Base-by-base conservation (phyloP, 2,888 invertebrate species). In the Sisyra nigra region DNA sequence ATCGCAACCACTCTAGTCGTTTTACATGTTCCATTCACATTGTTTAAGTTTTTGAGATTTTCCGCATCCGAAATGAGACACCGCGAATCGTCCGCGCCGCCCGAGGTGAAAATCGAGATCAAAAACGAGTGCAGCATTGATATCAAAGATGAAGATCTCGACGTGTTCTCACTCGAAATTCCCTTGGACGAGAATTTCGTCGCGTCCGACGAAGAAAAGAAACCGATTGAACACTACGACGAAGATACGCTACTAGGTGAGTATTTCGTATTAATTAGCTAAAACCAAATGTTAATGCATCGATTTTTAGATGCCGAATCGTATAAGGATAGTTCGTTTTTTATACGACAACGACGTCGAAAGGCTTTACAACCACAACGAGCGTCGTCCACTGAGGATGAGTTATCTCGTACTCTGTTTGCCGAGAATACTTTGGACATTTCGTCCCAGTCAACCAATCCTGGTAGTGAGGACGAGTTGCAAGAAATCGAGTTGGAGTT, bases 331-430 rank as follows among this genome's bases (percentile, higher is more conserved):
- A 18, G 50, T 45, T 40, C 51, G 50, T 37, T 45, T 40, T 41
- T 39, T 50, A 19, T 49, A 51, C 29, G 52, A 51, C 40, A 45
- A 45, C 17, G 45, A 49, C 44, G 57, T 42, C 49, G 61, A 18
- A 61, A 61, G 49, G 53, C 56, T 4, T 44, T 56, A 4, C 51
- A 54, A 34, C 61, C 61, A 1, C 61, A 61, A 47, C 52, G 52
- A 32, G 57, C 58, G 8, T 9, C 55, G 52, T 34, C 44, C 33
- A 43, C 45, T 42, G 42, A 15, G 24, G 41, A 5, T 32, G 33
- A 24, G 41, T 39, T 13, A 13, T 19, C 14, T 14, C 17, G 15
- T 13, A 24, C 35, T 11, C 10, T n/a, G 14, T 29, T 14, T 18
- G 18, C 33, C 17, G 36, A 39, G 13, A 39, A 45, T 3, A 13